phyloP scores from a whole-genome alignment of 2,113 vertebrate species.

The Macrotis lagotis region DNA sequence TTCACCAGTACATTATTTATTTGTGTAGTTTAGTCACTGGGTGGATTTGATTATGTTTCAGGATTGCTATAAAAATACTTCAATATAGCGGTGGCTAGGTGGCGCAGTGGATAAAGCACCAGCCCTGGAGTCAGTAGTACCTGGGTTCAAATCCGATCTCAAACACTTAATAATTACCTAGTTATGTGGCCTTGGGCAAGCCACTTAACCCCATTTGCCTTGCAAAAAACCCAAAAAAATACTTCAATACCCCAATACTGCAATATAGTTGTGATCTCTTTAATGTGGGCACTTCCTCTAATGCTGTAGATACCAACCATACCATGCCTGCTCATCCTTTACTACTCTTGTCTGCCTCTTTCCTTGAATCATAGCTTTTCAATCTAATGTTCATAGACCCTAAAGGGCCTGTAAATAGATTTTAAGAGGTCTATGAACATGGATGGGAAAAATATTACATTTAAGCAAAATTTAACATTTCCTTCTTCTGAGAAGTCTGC shows the following conservation, averaged over 20 bases:
- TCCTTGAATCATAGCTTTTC: background rate
- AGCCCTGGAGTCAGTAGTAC: too few relatives aligned
- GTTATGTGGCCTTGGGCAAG: too few relatives aligned
- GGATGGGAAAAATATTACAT: background rate
- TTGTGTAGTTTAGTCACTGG: slow-evolving; percentile 7
- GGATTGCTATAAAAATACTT: slow-evolving; percentile 27
- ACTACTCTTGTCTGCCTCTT: background rate
- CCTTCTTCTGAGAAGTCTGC: background rate
- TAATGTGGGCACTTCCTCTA: background rate
- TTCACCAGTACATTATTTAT: background rate
- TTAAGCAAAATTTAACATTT: background rate
- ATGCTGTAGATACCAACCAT: background rate
- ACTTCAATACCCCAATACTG: background rate
- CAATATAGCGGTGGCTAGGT: too few relatives aligned
- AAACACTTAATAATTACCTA: too few relatives aligned
- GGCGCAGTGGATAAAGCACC: too few relatives aligned
- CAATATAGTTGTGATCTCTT: background rate
- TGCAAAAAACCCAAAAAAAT: too few relatives aligned
- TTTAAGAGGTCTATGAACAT: background rate
- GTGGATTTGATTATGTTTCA: slow-evolving; percentile 20
- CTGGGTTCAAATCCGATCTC: too few relatives aligned
- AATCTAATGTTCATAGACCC: background rate
- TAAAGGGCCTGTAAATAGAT: background rate
- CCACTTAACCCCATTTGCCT: too few relatives aligned
- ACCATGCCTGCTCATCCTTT: background rate